Conservation (phyloP, 1,140 invertebrate genomes). For the Andricus grossulariae region DNA sequence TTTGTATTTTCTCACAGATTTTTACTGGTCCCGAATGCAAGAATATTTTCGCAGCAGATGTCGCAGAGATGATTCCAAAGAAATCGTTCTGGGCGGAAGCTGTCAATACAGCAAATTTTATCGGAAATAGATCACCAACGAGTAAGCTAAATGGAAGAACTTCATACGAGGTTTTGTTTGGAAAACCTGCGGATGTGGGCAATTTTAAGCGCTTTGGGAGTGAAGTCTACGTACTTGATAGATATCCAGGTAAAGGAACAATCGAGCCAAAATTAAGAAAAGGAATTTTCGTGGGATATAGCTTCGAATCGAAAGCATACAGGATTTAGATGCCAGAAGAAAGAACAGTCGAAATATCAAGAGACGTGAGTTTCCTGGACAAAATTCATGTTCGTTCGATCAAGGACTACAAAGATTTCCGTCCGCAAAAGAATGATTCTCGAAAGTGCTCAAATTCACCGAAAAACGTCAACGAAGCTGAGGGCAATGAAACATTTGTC, state of each 20-base stretch:
- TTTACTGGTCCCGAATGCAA: too few species aligned
- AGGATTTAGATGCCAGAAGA: slow-evolving; percentile 50
- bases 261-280: slow-evolving; percentile 35
- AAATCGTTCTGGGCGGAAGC: too few species aligned
- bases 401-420: too few species aligned
- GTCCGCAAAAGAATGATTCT: background rate
- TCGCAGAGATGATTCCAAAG: too few species aligned
- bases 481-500: too few species aligned
- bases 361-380: slow-evolving; percentile 54
- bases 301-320: slow-evolving; percentile 52
- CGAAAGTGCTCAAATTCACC: background rate
- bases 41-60: too few species aligned
- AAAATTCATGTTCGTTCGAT: too few species aligned
- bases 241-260: slow-evolving; percentile 5
- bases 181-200: slow-evolving; percentile 13
- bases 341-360: slow-evolving; percentile 47
- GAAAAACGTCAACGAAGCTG: background rate
- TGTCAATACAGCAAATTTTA: slow-evolving; percentile 38
- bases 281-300: slow-evolving; percentile 54
- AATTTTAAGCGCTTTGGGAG: slow-evolving; percentile 31
- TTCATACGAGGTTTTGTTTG: slow-evolving; percentile 31
- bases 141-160: too few species aligned
- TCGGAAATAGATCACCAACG: slow-evolving; percentile 33
- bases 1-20: too few species aligned
- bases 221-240: slow-evolving; percentile 30